Evolutionary conservation across 2,797 vertebrate genomes (phyloP), one percentile per base, ranked within the genome.

Genomic region (Garrulus glandarius): DNA sequence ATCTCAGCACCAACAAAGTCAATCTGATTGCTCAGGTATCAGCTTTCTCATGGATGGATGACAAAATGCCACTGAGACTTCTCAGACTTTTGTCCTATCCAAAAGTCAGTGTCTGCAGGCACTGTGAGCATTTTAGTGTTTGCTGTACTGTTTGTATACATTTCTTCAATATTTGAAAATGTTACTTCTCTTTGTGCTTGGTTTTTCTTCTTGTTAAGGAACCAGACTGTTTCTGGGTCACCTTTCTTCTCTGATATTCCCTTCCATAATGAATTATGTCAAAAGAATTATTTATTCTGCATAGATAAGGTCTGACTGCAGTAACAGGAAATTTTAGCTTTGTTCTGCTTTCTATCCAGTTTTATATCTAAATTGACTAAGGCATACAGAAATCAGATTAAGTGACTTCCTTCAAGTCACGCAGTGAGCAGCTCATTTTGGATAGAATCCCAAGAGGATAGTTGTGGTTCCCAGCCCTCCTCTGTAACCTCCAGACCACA

Each of bases 381-480:
- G 93, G 89, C 87, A 84, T 43, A 79, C 71, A 96, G 91, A 88
- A 95, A 94, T 96, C 91, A 90, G 95, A 96, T 95, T 92, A 92
- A 96, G 55, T 52, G 63, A 95, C 85, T 94, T 94, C 92, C 84
- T 95, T 79, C 74, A 78, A 91, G 89, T 92, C 79, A 72, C 1
- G 8, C 79, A 94, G 85, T 8, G 87, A 95, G 80, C 77, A 86
- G 76, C 63, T 93, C 89, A 22, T 86, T 96, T 89, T 89, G 90
- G 74, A 78, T 15, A 11, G 50, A 43, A 77, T 96, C 95, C 96
- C 91, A 57, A 49, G 94, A 90, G 85, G 80, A 95, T 94, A 50
- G 55, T 96, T 93, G 85, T 82, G 80, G 91, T 85, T 78, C 78
- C 84, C 86, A 94, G 74, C 61, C 71, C 95, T 95, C 67, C 85